Evolutionary conservation across 2,888 invertebrate genomes (phyloP).

Genomic region (Phaonia tiefii): DNA sequence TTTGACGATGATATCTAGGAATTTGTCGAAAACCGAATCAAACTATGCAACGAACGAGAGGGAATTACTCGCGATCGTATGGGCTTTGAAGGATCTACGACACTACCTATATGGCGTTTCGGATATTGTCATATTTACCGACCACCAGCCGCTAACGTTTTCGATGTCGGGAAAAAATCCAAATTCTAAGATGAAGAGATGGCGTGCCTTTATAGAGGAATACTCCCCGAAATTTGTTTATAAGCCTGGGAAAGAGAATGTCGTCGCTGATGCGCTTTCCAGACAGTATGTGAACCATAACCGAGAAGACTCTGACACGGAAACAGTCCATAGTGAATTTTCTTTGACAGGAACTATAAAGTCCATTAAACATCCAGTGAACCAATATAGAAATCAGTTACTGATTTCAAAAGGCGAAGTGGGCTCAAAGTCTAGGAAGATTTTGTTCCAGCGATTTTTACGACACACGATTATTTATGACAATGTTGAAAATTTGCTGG

Average conservation of each 20-base stretch:
- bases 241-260: too few relatives aligned
- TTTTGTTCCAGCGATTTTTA: conserved; percentile 38
- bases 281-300: too few relatives aligned
- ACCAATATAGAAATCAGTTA: conserved; percentile 43
- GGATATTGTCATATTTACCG: conserved; percentile 34
- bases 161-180: conserved; percentile 30
- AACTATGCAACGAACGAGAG: conserved; percentile 37
- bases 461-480: conserved; percentile 30
- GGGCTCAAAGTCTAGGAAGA: conserved; percentile 11
- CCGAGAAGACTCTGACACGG: too few relatives aligned
- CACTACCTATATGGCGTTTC: conserved; percentile 33
- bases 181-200: conserved; percentile 35
- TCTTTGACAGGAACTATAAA: conserved; percentile 5
- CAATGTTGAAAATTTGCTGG: too few relatives aligned
- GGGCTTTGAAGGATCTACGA: conserved; percentile 14
- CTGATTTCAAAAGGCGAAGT: conserved; percentile 8
- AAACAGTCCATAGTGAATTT: conserved; percentile 7
- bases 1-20: conserved; percentile 31
- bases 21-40: conserved; percentile 12
- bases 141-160: conserved; percentile 38
- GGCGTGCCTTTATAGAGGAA: conserved; percentile 30
- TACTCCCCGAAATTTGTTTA: conserved; percentile 29
- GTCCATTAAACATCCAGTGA: conserved; percentile 37
- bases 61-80: conserved; percentile 29
- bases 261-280: too few relatives aligned